Percentiles rank a stretch among this genome's conserved stretches.
Evolutionary conservation across 2,888 invertebrate species (phyloP).

Genomic region (Gari tellinella): DNA sequence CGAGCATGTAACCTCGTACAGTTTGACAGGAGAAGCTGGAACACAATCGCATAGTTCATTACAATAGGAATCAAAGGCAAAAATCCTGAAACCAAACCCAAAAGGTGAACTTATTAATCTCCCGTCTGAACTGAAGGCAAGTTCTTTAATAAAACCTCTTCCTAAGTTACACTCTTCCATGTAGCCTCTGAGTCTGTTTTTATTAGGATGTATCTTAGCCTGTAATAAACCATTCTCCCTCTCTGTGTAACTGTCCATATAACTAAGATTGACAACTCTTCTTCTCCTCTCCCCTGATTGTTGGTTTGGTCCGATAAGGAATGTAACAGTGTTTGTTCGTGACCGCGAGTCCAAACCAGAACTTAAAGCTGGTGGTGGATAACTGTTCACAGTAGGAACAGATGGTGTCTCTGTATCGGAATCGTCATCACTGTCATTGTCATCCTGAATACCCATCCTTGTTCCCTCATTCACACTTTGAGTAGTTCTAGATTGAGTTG

Average conservation of each 20-base stretch:
- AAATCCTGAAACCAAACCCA: conserved; percentile 92
- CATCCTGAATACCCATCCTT: not conserved
- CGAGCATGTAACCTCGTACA: conserved; percentile 89
- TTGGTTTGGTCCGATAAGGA: no score
- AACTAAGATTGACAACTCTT: conserved; percentile 53
- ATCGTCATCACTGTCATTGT: not conserved
- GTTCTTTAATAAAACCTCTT: conserved; percentile 96
- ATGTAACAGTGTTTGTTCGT: no score
- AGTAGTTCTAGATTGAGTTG: no score
- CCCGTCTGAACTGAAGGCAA: conserved; percentile 95
- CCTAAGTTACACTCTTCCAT: conserved; percentile 94
- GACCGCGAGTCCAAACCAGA: not conserved
- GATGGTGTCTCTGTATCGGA: conserved; percentile 4
- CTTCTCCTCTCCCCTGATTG: conserved; percentile 40
- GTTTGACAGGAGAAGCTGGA: conserved; percentile 85
- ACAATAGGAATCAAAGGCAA: conserved; percentile 92
- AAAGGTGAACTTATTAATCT: conserved; percentile 95
- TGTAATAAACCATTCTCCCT: conserved; percentile 39
- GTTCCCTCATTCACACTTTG: not conserved
- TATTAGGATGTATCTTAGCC: conserved; percentile 86
- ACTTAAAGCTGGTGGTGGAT: conserved; percentile 9
- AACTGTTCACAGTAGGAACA: conserved; percentile 14
- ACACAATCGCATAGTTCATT: conserved; percentile 91
- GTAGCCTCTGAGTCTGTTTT: conserved; percentile 92
- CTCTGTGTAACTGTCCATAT: conserved; percentile 57